phyloP scores from a whole-genome alignment of 2,113 vertebrate species.

The Lates calcarifer region DNA sequence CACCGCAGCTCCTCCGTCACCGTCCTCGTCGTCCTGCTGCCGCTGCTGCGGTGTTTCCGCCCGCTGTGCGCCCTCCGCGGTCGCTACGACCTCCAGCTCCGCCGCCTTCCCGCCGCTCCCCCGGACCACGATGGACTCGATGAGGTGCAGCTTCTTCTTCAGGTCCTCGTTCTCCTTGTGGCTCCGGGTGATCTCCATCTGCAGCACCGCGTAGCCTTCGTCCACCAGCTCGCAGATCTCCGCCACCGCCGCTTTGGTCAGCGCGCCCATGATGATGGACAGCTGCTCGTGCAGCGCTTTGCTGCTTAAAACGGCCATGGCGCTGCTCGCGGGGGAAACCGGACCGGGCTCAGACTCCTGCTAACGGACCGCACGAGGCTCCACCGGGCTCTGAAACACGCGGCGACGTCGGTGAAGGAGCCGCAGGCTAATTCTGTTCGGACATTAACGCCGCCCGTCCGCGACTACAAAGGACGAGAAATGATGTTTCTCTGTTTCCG shows the following conservation, averaged over 20 bases:
- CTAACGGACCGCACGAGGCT: not conserved
- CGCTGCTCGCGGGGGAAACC: not conserved
- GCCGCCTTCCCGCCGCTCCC: conserved; percentile 18
- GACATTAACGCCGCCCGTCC: not conserved
- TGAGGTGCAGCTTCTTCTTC: conserved; percentile 78
- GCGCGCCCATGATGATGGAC: conserved; percentile 72
- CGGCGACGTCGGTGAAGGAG: not conserved
- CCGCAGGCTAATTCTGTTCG: rapidly evolving
- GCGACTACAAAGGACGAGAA: not conserved
- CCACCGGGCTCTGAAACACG: not conserved
- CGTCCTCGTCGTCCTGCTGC: not conserved
- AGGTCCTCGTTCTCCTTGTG: conserved; percentile 76
- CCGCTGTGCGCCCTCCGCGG: not conserved
- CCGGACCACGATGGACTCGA: conserved; percentile 77
- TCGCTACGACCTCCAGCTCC: not conserved
- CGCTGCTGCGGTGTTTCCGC: not conserved
- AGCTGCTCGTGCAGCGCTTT: conserved; percentile 72
- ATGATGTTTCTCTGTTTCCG: not conserved
- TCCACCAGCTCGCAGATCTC: conserved; percentile 79
- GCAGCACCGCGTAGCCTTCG: conserved; percentile 72
- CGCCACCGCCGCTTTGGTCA: conserved; percentile 74
- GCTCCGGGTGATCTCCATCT: conserved; percentile 68
- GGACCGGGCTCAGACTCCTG: not conserved
- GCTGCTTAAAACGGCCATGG: conserved; percentile 45
- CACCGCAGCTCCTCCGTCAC: not conserved